Conservation (phyloP, 2,113 vertebrate species). For the Lophura nycthemera region DNA sequence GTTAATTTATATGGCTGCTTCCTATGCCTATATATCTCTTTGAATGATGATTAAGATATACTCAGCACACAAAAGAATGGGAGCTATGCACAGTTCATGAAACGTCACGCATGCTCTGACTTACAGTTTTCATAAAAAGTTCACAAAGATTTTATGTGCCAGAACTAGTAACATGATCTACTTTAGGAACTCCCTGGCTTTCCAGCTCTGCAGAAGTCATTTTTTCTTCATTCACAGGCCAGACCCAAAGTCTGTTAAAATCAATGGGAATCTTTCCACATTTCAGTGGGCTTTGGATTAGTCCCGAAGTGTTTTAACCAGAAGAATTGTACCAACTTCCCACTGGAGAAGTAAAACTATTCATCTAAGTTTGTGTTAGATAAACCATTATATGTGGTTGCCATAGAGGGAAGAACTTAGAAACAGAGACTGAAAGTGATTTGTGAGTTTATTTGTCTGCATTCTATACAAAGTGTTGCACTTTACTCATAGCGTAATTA, state of each 20-base stretch:
- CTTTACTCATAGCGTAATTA: not conserved
- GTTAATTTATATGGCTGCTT: slow-evolving; percentile 55
- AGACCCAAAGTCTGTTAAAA: slow-evolving; percentile 67
- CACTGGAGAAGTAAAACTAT: slow-evolving; percentile 55
- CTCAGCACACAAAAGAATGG: slow-evolving; percentile 75
- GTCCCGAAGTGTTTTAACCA: slow-evolving; percentile 71
- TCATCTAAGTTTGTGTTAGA: slow-evolving; percentile 8
- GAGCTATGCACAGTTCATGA: slow-evolving; percentile 71
- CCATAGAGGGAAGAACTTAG: not conserved
- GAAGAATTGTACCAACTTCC: slow-evolving; percentile 57
- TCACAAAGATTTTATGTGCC: slow-evolving; percentile 80
- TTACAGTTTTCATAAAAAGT: slow-evolving; percentile 80
- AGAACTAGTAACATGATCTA: slow-evolving; percentile 83
- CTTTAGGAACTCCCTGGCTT: slow-evolving; percentile 81
- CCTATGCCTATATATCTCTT: slow-evolving; percentile 62
- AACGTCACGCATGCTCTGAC: slow-evolving; percentile 73
- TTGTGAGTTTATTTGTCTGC: not conserved
- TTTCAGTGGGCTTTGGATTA: slow-evolving; percentile 55
- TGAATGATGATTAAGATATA: slow-evolving; percentile 68
- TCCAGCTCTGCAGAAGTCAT: slow-evolving; percentile 82
- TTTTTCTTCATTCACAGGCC: slow-evolving; percentile 63
- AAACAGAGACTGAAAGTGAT: not conserved
- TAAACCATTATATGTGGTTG: not conserved
- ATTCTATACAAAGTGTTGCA: not conserved
- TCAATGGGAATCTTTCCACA: slow-evolving; percentile 59